A percentile compares a stretch with the other conserved stretches of the same genome.
Conservation (phyloP, 1,140 invertebrate genomes). For the Diorhabda elongata region DNA sequence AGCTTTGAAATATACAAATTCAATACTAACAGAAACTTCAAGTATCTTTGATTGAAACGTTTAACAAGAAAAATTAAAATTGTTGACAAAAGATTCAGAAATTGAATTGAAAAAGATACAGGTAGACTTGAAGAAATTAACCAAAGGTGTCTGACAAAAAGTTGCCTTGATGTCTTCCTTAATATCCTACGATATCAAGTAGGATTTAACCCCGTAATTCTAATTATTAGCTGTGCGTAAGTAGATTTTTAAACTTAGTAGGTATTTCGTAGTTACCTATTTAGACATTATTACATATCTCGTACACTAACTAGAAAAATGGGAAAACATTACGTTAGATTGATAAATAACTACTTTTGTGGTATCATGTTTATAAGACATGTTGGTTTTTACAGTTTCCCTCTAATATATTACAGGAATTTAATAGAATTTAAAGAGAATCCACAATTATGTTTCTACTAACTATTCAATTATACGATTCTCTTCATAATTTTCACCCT, state of each 20-base stretch:
- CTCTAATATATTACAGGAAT: too few species aligned
- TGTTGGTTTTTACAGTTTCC: too few species aligned
- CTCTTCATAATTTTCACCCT: too few species aligned
- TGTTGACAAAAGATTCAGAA: background rate
- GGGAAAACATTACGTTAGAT: background rate
- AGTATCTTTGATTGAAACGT: too few species aligned
- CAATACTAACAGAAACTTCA: too few species aligned
- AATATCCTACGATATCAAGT: slow-evolving; percentile 16
- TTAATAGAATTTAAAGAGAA: too few species aligned
- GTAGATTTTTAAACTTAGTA: slow-evolving; percentile 13
- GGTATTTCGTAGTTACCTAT: slow-evolving; percentile 21
- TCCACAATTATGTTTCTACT: too few species aligned
- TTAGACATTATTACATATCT: slow-evolving; percentile 28
- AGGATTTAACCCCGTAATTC: slow-evolving; percentile 20
- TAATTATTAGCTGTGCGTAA: slow-evolving; percentile 22
- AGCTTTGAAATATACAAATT: too few species aligned
- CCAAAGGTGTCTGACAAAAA: slow-evolving; percentile 12
- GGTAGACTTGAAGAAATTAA: background rate
- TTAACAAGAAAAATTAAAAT: background rate
- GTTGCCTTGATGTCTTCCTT: slow-evolving; percentile 39
- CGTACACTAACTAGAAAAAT: slow-evolving; percentile 13
- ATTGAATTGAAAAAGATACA: background rate
- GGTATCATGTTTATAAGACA: too few species aligned
- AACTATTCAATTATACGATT: too few species aligned
- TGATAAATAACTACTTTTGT: background rate